Base-by-base conservation (phyloP, 2,888 invertebrate genomes). In the Drosophila aldrichi region DNA sequence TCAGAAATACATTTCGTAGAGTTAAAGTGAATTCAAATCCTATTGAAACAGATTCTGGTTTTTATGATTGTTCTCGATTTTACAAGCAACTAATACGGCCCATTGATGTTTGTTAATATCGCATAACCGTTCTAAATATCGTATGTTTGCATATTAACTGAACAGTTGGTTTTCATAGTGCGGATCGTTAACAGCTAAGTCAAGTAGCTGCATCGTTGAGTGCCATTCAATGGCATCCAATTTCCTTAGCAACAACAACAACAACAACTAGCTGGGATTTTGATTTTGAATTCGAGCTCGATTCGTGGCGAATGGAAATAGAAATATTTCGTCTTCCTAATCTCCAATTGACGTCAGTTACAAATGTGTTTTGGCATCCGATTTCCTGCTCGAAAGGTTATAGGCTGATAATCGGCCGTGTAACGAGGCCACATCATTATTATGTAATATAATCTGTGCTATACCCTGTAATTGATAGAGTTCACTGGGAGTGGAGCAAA, bases 401-500 rank as follows among this genome's bases (percentile, higher is more conserved):
- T 40, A 29, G 65, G 66, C 67, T 43, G 56, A 32, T 67, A 56
- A 56, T 43, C 29, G 1, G 41, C n/a, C 34, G 40, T 49, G 36
- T 32, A 14, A 22, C 36, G 25, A 54, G 54, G 40, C 10, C 54
- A 43, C 41, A 12, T 49, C 38, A 49, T 36, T 32, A 18, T 49
- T 49, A 32, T 38, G 22, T 56, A 22, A 43, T 22, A n/a, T 32
- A 56, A 63, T 56, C 20, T 22, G 1, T 0, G 16, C 16, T 14
- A 43, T 61, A 61, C 61, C 54, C 61, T 54, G 64, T 46, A 38
- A 49, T 48, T 25, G 29, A 14, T 18, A 20, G 40, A 2, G 40
- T 32, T 22, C 18, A 9, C 7, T 18, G 29, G 12, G n/a, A 41
- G 9, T 0, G 8, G 0, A 3, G 12, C 25, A n/a, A 2, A 38